Conservation (phyloP, 1,140 invertebrate species). For the Carposina sasakii region DNA sequence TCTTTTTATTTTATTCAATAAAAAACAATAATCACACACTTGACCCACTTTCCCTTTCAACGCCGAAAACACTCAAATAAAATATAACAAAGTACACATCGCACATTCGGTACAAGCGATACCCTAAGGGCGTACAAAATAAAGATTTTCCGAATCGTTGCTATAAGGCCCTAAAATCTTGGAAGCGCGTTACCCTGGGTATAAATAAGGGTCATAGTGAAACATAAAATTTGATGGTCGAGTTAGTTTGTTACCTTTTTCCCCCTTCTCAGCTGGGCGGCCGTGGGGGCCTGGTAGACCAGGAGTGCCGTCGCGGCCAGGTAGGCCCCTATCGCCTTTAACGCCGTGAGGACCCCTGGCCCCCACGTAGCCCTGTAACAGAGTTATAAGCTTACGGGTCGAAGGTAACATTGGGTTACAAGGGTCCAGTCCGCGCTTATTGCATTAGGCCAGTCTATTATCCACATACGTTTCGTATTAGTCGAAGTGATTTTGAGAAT, state of each 20-base stretch:
- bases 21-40: no score
- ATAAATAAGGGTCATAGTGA: conserved; percentile 61
- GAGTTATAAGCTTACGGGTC: conserved; percentile 55
- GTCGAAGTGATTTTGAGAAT: no score
- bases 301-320: conserved; percentile 53
- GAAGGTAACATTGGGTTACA: conserved; percentile 52
- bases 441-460: conserved; percentile 49
- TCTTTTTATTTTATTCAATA: no score
- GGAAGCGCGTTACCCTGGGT: conserved; percentile 42
- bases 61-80: no score
- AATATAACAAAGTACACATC: conserved; percentile 44
- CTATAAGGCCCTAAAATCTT: conserved; percentile 52
- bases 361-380: conserved; percentile 59
- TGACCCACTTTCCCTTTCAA: no score
- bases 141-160: conserved; percentile 64
- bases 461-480: conserved; percentile 37
- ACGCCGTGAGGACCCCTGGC: conserved; percentile 55
- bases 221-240: conserved; percentile 68
- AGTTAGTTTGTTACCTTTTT: conserved; percentile 70
- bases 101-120: conserved; percentile 30
- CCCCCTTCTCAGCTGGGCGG: conserved; percentile 71
- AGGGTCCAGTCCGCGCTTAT: conserved; percentile 59
- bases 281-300: conserved; percentile 66
- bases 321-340: conserved; percentile 52
- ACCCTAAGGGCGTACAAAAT: conserved; percentile 44